Conservation (phyloP, 2,797 vertebrate species). For the Microcaecilia unicolor region DNA sequence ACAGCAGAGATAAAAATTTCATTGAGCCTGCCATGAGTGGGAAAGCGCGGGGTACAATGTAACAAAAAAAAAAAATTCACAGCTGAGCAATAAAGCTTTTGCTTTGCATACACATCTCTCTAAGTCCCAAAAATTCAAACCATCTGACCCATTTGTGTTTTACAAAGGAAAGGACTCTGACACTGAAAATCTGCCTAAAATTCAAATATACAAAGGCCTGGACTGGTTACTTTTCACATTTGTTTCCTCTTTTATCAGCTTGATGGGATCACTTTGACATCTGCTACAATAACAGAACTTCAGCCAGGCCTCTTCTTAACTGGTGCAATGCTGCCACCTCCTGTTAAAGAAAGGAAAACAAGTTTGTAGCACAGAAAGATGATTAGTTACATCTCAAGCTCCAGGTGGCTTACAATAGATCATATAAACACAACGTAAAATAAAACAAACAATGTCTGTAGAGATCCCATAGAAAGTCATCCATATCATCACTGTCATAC, state of each 20-base stretch:
- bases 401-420: too few species aligned
- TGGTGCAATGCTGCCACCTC: slow-evolving; percentile 43
- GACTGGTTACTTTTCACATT: slow-evolving; percentile 19
- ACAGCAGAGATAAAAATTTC: too few species aligned
- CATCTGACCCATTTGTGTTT: slow-evolving; percentile 49
- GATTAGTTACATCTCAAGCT: too few species aligned
- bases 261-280: slow-evolving; percentile 24
- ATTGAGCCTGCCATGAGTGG: too few species aligned
- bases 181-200: slow-evolving; percentile 30
- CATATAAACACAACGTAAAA: too few species aligned
- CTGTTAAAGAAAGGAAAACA: slow-evolving; percentile 11
- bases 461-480: too few species aligned
- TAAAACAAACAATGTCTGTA: too few species aligned
- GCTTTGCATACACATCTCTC: slow-evolving; percentile 24
- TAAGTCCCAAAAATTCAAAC: slow-evolving; percentile 31
- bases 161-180: slow-evolving; percentile 29
- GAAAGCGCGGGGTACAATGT: too few species aligned
- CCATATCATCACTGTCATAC: too few species aligned
- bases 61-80: slow-evolving; percentile 26
- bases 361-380: slow-evolving; percentile 22
- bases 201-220: slow-evolving; percentile 25
- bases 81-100: slow-evolving; percentile 29
- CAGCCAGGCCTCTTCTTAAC: background rate
- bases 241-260: slow-evolving; percentile 15
- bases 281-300: slow-evolving; percentile 21